A percentile compares a stretch with the other conserved stretches of the same genome.
Conservation (phyloP, 2,113 vertebrate species). For the Osmerus mordax region DNA sequence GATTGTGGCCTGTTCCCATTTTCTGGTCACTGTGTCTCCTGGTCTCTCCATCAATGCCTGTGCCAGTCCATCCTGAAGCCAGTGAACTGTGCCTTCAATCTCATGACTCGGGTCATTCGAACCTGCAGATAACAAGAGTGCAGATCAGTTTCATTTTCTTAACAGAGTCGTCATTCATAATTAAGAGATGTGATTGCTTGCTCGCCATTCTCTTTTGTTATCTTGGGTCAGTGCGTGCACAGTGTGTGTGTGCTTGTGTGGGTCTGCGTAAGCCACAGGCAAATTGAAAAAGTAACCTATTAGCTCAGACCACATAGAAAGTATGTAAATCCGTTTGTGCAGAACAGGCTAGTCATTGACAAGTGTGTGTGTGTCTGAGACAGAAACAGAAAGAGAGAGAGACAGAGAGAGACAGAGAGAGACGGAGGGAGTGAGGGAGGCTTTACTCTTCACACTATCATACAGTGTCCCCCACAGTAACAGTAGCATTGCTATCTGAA, state of each 20-base stretch:
- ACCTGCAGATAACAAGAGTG: conserved; percentile 19
- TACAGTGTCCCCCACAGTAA: not conserved
- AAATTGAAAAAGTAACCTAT: too few relatives aligned
- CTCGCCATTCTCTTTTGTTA: conserved; percentile 6
- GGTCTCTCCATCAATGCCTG: too few relatives aligned
- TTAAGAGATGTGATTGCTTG: conserved; percentile 37
- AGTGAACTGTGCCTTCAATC: not conserved
- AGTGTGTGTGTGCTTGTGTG: not conserved
- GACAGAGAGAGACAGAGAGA: not conserved
- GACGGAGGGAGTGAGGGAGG: too few relatives aligned
- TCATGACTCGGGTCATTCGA: conserved; percentile 23
- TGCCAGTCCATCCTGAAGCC: not conserved
- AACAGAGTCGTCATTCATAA: conserved; percentile 32
- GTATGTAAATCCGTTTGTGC: too few relatives aligned
- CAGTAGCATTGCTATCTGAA: not conserved
- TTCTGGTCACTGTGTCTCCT: too few relatives aligned
- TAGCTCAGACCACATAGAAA: too few relatives aligned
- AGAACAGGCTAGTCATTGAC: too few relatives aligned
- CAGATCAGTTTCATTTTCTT: conserved; percentile 31
- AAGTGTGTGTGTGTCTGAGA: too few relatives aligned
- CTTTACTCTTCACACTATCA: too few relatives aligned
- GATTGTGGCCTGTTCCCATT: too few relatives aligned
- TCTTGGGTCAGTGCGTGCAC: conserved; percentile 8
- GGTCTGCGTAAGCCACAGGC: not conserved
- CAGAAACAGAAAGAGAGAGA: too few relatives aligned